Percentiles rank a stretch among this genome's conserved stretches.
These are phyloP conservation scores for Nylanderia fulva DNA, from an alignment of 1,140 invertebrate genomes.

Conservation along the genomic window DNA sequence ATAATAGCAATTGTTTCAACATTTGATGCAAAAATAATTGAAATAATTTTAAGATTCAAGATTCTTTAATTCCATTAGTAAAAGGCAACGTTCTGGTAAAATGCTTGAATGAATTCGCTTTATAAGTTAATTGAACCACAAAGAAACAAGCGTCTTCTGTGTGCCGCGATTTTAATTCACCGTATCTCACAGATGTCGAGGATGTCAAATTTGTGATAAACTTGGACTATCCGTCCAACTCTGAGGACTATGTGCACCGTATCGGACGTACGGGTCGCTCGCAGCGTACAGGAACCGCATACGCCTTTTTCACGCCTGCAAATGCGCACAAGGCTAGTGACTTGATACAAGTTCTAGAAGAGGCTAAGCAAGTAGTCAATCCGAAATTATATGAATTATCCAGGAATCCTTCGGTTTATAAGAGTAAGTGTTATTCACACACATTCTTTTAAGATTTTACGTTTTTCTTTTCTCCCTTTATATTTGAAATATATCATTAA, in stretches of 20 bases:
- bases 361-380: constrained; percentile 90
- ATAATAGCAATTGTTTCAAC: not conserved
- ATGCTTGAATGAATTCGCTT: constrained; percentile 76
- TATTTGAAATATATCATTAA: too few species aligned
- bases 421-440: constrained; percentile 76
- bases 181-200: constrained; percentile 91
- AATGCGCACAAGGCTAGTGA: constrained; percentile 92
- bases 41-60: not conserved
- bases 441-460: too few species aligned
- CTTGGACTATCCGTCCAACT: constrained; percentile 96
- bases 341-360: constrained; percentile 89
- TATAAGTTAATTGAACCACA: constrained; percentile 83
- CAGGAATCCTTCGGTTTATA: constrained; percentile 82
- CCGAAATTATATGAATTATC: constrained; percentile 86
- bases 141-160: constrained; percentile 79
- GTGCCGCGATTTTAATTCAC: constrained; percentile 68
- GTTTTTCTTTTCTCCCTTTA: too few species aligned
- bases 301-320: constrained; percentile 94
- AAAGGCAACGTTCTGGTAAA: constrained; percentile 50
- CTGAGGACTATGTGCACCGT: constrained; percentile 96
- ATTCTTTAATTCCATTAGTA: constrained; percentile 71
- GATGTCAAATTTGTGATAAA: constrained; percentile 98
- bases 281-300: constrained; percentile 94
- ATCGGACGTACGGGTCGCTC: constrained; percentile 95
- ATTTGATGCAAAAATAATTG: not conserved